Evolutionary conservation across 2,113 vertebrate genomes (phyloP), one percentile per base, ranked within the genome.

Genomic region (Petaurus breviceps): DNA sequence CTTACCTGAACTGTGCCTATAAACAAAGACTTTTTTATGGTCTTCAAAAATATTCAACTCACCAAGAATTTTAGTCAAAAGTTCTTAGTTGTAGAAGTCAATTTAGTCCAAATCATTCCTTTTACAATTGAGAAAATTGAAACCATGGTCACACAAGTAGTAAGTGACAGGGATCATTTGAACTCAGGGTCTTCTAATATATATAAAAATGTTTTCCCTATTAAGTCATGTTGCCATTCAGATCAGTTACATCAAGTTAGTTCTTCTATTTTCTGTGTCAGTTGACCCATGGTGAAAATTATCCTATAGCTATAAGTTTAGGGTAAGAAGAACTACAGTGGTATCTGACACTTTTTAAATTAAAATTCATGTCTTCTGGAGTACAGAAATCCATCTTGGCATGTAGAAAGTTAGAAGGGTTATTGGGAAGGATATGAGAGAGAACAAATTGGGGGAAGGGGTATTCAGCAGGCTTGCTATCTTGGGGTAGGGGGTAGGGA

Each of bases 261-360:
- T 22, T 28, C 3, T 94, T 92, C 54, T 43, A 94, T 46, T 1
- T 93, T 55, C 46, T 96, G 57, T 25, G 89, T 91, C 37, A 47
- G 53, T 16, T 93, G 6, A 57, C 25, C n/a, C 50, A 93, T 23
- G n/a, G 37, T 84, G 7, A 43, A 84, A 93, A 37, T 12, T 10
- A 51, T 52, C 37, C 25, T 14, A 52, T 0, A 46, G n/a, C 49
- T 52, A 54, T 90, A 95, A n/a, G 92, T 22, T 4, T 37, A 77
- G 22, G 3, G 0, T 16, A 92, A 25, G 12, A 55, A 92, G 19
- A 94, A 93, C 93, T 51, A 89, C n/a, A 89, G 46, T 24, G 50
- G 14, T 22, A 90, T 51, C 22, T 94, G 16, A 68, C 19, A 93
- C 55, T 94, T 96, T 49, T 49, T 49, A 93, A 92, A 95, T 97